Evolutionary conservation across 2,888 invertebrate genomes (phyloP), one percentile per base, ranked within the genome.

Genomic region (Vanessa cardui): DNA sequence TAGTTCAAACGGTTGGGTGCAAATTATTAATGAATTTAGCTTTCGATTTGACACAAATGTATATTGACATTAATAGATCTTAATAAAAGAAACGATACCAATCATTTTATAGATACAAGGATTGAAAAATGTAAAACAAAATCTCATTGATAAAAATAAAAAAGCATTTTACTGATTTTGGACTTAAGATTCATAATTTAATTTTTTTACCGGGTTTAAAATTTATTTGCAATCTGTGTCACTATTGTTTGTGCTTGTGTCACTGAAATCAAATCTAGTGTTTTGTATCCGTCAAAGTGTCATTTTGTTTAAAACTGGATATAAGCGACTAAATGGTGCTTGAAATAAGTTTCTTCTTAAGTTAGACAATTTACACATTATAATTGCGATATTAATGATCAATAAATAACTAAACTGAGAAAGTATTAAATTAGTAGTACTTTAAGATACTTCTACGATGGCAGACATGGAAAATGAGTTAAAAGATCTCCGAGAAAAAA

Each of bases 381-480:
- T 21, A 50, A 50, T 21, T 21, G 21, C 21, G 21, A 18, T 49
- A 49, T n/a, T 49, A 49, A 49, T 49, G 20, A 21, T 26, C 21
- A 50, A 15, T 5, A 26, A 50, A 50, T 50, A 50, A 21, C 6
- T 5, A 21, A 21, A 50, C 2, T 50, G 26, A 26, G 15, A 21
- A 4, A 20, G 4, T 9, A 12, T 50, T 50, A 4, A 15, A 50
- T 21, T 26, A 26, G 4, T 21, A 21, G 50, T 50, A 50, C 26
- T 21, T 8, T 26, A 49, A 56, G 64, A 7, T 21, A 52, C 31
- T 58, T 15, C 45, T 16, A 62, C 12, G 50, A 88, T 86, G 87
- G 79, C 82, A 72, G 80, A 82, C 67, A 75, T 78, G n/a, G 89
- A 89, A 78, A 86, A 87, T 47, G 86, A 89, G 79, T 68, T 85